phyloP scores from a whole-genome alignment of 2,113 vertebrate species.

The Corvus moneduloides region DNA sequence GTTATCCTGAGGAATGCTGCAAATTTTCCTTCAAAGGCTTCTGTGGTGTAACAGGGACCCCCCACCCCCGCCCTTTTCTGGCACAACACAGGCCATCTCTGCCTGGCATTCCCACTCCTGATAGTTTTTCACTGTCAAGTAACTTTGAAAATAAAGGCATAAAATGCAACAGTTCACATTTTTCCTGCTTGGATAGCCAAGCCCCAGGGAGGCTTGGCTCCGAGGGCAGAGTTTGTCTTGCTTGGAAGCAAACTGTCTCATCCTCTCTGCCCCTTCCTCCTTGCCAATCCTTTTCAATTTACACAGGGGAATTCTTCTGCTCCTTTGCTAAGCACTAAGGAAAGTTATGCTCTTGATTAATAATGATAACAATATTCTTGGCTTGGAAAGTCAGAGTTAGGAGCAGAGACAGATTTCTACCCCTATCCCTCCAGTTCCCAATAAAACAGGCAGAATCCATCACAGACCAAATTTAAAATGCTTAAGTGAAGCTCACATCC shows the following conservation, averaged over 20 bases:
- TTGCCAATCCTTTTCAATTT: not conserved
- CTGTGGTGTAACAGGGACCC: not conserved
- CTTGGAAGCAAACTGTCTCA: not conserved
- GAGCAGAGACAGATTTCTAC: not conserved
- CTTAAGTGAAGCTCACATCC: slow-evolving; percentile 66
- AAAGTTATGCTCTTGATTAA: slow-evolving; percentile 11
- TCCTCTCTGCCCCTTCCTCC: not conserved
- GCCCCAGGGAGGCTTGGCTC: not conserved
- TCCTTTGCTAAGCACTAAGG: not conserved
- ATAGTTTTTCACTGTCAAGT: not conserved
- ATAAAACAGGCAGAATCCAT: slow-evolving; percentile 43
- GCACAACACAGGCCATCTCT: not conserved
- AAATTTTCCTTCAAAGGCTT: not conserved
- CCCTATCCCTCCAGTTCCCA: not conserved
- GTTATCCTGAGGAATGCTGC: not conserved
- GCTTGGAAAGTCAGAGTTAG: not conserved
- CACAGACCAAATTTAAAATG: slow-evolving; percentile 34
- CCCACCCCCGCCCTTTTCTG: not conserved
- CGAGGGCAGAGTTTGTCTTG: not conserved
- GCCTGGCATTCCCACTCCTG: not conserved
- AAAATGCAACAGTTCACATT: not conserved
- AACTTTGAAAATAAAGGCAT: not conserved
- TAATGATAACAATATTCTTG: not conserved
- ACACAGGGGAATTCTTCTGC: not conserved
- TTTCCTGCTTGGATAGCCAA: slow-evolving; percentile 12